Base-by-base conservation (phyloP, 2,797 vertebrate genomes). In the Scyliorhinus canicula region DNA sequence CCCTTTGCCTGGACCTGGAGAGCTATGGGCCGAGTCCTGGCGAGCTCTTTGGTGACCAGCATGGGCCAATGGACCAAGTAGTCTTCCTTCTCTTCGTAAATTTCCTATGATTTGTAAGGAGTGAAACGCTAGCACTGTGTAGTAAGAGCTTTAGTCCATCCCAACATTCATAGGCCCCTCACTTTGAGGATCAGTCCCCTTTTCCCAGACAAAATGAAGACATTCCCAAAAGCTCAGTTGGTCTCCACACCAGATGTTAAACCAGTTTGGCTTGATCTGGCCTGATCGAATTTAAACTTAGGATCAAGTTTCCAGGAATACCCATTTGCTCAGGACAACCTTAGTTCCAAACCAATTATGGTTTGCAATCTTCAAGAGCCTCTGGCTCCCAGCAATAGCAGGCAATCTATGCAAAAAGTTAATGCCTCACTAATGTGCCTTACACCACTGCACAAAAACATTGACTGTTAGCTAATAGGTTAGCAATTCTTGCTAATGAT, bases 291-390 rank as follows among this genome's bases (percentile, higher is more conserved):
- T 91, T 65, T 65, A 91, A 65, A 65, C 57, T 65, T 91, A n/a
- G 88, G 88, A 91, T 44, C 88, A 28, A 21, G 65, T 91, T 91
- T 91, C 88, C 24, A 65, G 88, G 57, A 91, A 65, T 40, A 91
- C 8, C 60, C n/a, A 19, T 65, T 91, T n/a, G 24, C 21, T 63
- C 88, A 40, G 86, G 86, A n/a, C 55, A 40, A 19, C 21, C 86
- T 90, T 90, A 91, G 88, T 44, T 91, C 60, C 88, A 63, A 65
- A 65, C 88, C 88, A 91, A 91, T 63, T 65, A 90, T 90, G 86
- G 86, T 40, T 40, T 40, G 86, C 86, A 90, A 40, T 63, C 86
- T 63, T 63, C 86, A 63, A 40, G 14, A 28, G 88, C 40, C n/a
- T 60, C n/a, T 3, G n/a, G 63, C 57, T 63, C 88, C 24, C 8